Evolutionary conservation across 1,140 invertebrate species (phyloP), one percentile per base, ranked within the genome.

Genomic region (Drosophila ficusphila): DNA sequence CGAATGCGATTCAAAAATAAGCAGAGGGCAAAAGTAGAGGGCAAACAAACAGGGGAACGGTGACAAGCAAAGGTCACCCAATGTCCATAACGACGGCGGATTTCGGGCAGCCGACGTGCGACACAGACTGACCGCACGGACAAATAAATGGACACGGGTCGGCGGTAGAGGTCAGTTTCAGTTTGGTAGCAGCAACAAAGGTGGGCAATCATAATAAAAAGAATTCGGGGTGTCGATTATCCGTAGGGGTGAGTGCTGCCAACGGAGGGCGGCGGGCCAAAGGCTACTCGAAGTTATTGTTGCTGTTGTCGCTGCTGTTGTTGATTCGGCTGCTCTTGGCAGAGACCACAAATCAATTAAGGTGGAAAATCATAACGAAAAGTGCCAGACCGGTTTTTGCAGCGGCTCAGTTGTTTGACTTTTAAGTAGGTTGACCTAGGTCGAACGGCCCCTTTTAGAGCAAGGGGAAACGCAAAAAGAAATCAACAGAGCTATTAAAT

Each of bases 41-140:
- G 25, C 6, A 42, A 29, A 33, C 18, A 8, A 18, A 2, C 18
- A 14, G 49, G 19, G 36, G 34, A 25, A 41, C 16, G 36, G 62
- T 88, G 76, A 77, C 82, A 78, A 46, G 34, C 60, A 89, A 88
- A 88, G 82, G 82, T 88, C 82, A 88, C 44, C 86, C 70, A 89
- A 82, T 82, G 82, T 75, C 82, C 81, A 77, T 76, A 64, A 88
- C 81, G 82, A 81, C 61, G 61, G 36, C 38, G 58, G 57, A 58
- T 61, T 61, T 23, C 27, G 14, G 53, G 21, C 36, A 34, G 47
- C 31, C 38, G 31, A 48, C 62, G 62, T 56, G 14, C 53, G 33
- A 19, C 64, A 48, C 41, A 31, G 72, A 86, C 67, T 70, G 82
- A 86, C 81, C 81, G 73, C 77, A 88, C 73, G 34, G 76, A 88